Conservation (phyloP, 2,113 vertebrate genomes). For the Solea solea region DNA sequence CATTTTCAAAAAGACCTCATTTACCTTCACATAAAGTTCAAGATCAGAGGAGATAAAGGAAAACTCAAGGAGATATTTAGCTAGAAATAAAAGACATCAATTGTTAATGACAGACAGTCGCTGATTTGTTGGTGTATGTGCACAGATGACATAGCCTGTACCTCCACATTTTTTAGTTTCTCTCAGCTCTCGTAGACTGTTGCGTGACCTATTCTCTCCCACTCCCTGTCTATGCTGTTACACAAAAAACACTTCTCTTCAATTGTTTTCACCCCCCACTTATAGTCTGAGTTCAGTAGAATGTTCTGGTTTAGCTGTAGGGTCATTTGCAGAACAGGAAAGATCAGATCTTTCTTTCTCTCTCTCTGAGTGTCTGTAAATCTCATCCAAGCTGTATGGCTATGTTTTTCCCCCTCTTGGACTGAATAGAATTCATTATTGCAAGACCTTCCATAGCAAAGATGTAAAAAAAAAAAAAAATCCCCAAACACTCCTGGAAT, state of each 20-base stretch:
- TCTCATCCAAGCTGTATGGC: background rate
- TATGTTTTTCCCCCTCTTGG: background rate
- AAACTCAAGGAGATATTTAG: background rate
- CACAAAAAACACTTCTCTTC: background rate
- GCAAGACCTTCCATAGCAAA: background rate
- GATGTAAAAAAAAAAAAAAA: background rate
- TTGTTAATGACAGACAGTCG: constrained; percentile 6
- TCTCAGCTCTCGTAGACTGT: constrained; percentile 1
- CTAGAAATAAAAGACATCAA: too few species aligned
- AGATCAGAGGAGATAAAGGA: background rate
- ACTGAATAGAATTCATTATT: constrained; percentile 4
- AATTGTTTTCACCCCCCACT: background rate
- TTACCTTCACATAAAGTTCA: background rate
- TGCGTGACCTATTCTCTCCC: constrained; percentile 21
- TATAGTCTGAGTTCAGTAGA: background rate
- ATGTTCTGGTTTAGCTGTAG: constrained; percentile 9
- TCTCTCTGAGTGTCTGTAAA: background rate
- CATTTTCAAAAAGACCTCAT: background rate
- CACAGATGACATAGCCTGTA: background rate
- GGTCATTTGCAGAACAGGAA: background rate
- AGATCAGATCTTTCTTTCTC: background rate
- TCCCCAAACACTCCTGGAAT: background rate
- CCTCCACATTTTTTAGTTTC: constrained; percentile 13
- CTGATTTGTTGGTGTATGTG: constrained; percentile 4
- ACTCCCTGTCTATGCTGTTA: background rate